Evolutionary conservation across 2,113 vertebrate species (phyloP).

Genomic region (Falco punctatus): DNA sequence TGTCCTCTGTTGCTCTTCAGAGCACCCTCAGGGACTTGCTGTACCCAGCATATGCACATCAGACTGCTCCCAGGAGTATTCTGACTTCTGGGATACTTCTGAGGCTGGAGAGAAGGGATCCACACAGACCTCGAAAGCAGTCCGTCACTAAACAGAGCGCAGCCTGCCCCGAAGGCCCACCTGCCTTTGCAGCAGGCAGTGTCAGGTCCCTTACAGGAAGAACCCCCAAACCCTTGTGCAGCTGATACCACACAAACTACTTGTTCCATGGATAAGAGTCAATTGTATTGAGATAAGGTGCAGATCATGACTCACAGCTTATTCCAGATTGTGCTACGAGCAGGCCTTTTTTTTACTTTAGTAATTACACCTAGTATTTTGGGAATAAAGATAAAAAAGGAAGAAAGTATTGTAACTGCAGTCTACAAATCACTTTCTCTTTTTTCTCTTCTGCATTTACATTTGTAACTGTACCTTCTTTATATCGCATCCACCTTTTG

Average conservation of each 20-base stretch:
- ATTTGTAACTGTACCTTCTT: not conserved
- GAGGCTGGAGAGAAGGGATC: not conserved
- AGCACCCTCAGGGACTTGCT: not conserved
- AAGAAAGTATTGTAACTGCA: not conserved
- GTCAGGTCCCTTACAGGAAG: not conserved
- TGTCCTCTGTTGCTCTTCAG: fast-evolving
- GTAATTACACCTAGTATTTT: not conserved
- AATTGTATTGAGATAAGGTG: not conserved
- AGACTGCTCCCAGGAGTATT: not conserved
- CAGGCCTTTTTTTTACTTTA: not conserved
- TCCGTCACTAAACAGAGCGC: not conserved
- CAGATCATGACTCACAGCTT: not conserved
- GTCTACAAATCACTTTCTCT: not conserved
- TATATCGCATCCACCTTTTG: not conserved
- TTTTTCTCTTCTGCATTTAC: not conserved
- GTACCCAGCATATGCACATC: fast-evolving
- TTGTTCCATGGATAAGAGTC: not conserved
- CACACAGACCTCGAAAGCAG: not conserved
- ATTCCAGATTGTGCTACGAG: not conserved
- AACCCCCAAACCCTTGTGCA: not conserved
- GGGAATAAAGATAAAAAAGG: not conserved
- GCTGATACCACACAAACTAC: not conserved
- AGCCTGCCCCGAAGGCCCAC: not conserved
- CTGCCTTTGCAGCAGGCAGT: not conserved
- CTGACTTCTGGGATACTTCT: not conserved